These are phyloP conservation scores for Standfussiana lucernea DNA, from an alignment of 2,888 invertebrate species.

Conservation along the genomic window DNA sequence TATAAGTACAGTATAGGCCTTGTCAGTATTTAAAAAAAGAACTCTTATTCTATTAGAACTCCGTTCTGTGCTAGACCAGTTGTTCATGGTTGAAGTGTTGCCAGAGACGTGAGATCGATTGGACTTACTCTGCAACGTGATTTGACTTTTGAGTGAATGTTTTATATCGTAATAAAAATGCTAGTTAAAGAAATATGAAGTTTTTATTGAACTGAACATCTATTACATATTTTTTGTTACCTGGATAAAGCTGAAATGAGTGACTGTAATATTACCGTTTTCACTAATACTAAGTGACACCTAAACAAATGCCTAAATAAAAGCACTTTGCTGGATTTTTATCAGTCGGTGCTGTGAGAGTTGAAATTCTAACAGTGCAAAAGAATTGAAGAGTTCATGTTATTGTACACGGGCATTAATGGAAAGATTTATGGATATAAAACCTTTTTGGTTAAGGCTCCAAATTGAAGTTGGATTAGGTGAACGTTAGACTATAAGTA, in stretches of 20 bases:
- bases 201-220: not conserved
- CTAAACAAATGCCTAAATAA: too few relatives aligned
- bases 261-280: not conserved
- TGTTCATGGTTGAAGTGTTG: not conserved
- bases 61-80: not conserved
- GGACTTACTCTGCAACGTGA: not conserved
- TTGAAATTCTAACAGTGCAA: too few relatives aligned
- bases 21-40: too few relatives aligned
- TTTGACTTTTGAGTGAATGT: slow-evolving; percentile 17
- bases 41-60: not conserved
- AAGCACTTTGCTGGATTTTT: too few relatives aligned
- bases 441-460: too few relatives aligned
- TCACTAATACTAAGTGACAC: too few relatives aligned
- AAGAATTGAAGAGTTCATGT: too few relatives aligned
- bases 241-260: not conserved
- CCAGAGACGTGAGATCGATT: not conserved
- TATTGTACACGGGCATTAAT: too few relatives aligned
- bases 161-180: slow-evolving; percentile 14
- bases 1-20: not conserved
- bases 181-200: not conserved
- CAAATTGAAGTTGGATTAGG: not conserved
- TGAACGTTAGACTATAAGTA: not conserved
- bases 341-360: too few relatives aligned
- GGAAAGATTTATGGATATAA: too few relatives aligned
- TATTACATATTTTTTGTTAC: not conserved